Percentiles rank a stretch among this genome's conserved stretches.
These are phyloP conservation scores for Epizoanthus ramosus DNA, from an alignment of 92 coral and sea anemone genomes.

Conservation along the genomic window DNA sequence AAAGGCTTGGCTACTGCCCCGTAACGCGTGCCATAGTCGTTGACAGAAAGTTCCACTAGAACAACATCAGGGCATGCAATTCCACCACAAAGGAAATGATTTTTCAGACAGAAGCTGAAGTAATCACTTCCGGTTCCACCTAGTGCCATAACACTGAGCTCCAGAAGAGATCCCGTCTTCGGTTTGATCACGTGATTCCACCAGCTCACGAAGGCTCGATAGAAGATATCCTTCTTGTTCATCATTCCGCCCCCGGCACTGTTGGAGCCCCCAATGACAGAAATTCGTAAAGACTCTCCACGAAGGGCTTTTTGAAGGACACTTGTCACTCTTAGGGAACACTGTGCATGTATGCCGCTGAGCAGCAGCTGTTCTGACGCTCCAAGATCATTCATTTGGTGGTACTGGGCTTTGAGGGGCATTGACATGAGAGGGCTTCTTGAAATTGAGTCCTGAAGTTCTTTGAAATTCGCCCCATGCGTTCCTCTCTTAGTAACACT, in stretches of 20 bases:
- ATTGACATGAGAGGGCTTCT: neutral
- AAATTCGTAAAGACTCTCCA: constrained; percentile 48
- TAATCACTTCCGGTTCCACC: constrained; percentile 59
- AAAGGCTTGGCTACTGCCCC: constrained; percentile 65
- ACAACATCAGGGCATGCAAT: constrained; percentile 44
- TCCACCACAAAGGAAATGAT: neutral
- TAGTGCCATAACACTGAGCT: constrained; percentile 9
- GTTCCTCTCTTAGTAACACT: neutral
- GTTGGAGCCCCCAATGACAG: constrained; percentile 77
- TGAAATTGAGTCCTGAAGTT: neutral
- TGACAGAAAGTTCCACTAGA: constrained; percentile 62
- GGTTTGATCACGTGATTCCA: constrained; percentile 57
- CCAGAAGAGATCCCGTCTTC: constrained; percentile 38
- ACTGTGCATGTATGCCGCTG: neutral
- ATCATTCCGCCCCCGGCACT: constrained; percentile 78
- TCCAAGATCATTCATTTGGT: neutral
- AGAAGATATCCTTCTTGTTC: constrained; percentile 30
- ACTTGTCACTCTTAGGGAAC: constrained; percentile 13
- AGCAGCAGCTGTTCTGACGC: neutral
- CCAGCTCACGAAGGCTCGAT: constrained; percentile 59
- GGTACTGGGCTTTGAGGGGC: neutral
- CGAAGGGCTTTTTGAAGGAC: constrained; percentile 40
- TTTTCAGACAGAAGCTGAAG: constrained; percentile 45
- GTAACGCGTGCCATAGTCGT: constrained; percentile 61
- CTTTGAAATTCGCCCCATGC: neutral